Evolutionary conservation across 2,888 invertebrate species (phyloP).

Genomic region (Agrochola lychnidis): DNA sequence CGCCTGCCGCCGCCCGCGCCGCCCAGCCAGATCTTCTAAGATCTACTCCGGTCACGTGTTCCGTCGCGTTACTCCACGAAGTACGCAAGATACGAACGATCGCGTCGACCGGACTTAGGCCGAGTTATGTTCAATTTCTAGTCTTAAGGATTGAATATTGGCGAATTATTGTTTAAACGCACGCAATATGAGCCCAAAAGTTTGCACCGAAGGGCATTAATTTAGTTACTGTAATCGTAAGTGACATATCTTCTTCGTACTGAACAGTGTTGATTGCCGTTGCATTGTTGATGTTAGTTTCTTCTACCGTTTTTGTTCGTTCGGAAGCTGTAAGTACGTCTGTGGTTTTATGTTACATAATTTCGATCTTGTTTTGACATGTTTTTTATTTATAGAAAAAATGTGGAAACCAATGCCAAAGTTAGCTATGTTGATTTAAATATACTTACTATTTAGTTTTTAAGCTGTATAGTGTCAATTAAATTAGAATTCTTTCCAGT

Average conservation of each 20-base stretch:
- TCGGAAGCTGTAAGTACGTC: constrained; percentile 76
- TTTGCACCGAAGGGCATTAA: constrained; percentile 87
- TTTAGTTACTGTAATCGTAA: constrained; percentile 79
- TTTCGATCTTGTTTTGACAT: constrained; percentile 87
- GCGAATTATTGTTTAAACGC: constrained; percentile 75
- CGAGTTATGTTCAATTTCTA: constrained; percentile 85
- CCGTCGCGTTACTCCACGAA: constrained; percentile 68
- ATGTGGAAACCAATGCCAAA: constrained; percentile 90
- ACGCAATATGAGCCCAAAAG: constrained; percentile 87
- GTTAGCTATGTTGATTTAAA: constrained; percentile 89
- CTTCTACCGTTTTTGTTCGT: constrained; percentile 77
- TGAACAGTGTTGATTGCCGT: constrained; percentile 82
- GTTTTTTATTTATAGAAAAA: constrained; percentile 87
- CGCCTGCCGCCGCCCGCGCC: constrained; percentile 91
- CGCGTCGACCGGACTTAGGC: constrained; percentile 68
- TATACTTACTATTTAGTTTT: constrained; percentile 84
- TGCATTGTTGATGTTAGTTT: constrained; percentile 87
- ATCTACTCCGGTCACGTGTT: constrained; percentile 69
- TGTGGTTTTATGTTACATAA: constrained; percentile 80
- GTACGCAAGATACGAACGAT: constrained; percentile 59
- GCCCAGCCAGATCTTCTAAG: constrained; percentile 89
- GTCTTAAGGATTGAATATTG: constrained; percentile 87
- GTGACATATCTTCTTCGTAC: constrained; percentile 86
- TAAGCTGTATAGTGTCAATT: constrained; percentile 91
- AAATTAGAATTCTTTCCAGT: constrained; percentile 86